These are phyloP conservation scores for Stenodera caucasica DNA, from an alignment of 2,888 invertebrate genomes.

Conservation along the genomic window DNA sequence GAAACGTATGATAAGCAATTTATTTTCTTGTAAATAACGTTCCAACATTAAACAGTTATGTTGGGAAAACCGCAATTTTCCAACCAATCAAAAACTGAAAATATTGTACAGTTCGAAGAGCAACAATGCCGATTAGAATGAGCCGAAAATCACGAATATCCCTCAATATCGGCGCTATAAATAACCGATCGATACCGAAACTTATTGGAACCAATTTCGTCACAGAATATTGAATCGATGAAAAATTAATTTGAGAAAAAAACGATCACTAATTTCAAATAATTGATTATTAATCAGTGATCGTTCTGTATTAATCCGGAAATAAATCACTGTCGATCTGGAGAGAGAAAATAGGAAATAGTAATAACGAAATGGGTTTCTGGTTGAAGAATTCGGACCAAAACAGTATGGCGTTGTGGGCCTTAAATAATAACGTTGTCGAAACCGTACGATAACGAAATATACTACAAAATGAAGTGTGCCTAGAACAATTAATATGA, in stretches of 20 bases:
- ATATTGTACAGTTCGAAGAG: too few species aligned
- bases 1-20: slow-evolving; percentile 27
- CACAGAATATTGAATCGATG: too few species aligned
- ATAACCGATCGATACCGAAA: too few species aligned
- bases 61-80: background rate
- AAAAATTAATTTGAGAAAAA: too few species aligned
- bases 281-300: too few species aligned
- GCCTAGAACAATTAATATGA: slow-evolving; percentile 49
- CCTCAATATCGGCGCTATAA: too few species aligned
- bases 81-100: background rate
- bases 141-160: too few species aligned
- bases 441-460: slow-evolving; percentile 32
- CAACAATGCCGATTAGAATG: too few species aligned
- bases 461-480: slow-evolving; percentile 39
- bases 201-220: too few species aligned
- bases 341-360: slow-evolving; percentile 19
- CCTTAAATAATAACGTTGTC: slow-evolving; percentile 35
- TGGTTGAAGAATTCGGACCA: slow-evolving; percentile 27
- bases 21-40: slow-evolving; percentile 18
- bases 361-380: slow-evolving; percentile 31
- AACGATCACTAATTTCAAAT: too few species aligned
- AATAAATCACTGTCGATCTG: slow-evolving; percentile 23
- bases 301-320: background rate
- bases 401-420: slow-evolving; percentile 25
- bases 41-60: background rate